Conservation (phyloP, 2,888 invertebrate genomes). For the Oscheius onirici region DNA sequence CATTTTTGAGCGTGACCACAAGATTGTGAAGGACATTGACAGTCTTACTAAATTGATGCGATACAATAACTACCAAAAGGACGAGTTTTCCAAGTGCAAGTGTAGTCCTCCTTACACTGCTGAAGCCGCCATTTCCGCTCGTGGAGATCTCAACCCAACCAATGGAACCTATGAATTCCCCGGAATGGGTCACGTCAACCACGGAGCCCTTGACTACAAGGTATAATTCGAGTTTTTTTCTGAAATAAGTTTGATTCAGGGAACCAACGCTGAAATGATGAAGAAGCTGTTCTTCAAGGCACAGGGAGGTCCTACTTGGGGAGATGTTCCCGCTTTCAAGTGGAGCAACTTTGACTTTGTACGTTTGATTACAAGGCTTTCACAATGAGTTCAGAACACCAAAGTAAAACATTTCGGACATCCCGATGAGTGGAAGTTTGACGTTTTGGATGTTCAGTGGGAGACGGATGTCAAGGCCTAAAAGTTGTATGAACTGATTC, state of each 20-base stretch:
- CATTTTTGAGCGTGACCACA: constrained; percentile 75
- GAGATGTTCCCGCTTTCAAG: constrained; percentile 79
- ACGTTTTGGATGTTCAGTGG: constrained; percentile 74
- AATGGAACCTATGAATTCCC: constrained; percentile 81
- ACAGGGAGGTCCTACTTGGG: constrained; percentile 76
- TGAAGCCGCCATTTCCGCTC: constrained; percentile 79
- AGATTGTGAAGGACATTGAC: constrained; percentile 76
- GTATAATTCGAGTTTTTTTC: no score
- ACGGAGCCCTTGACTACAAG: constrained; percentile 81
- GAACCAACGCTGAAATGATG: constrained; percentile 69
- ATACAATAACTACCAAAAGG: constrained; percentile 81
- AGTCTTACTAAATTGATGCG: constrained; percentile 77
- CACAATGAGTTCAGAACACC: constrained; percentile 41
- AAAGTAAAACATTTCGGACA: constrained; percentile 78
- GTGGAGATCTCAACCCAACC: constrained; percentile 80
- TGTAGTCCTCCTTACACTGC: constrained; percentile 81
- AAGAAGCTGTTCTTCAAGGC: constrained; percentile 76
- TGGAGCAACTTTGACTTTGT: constrained; percentile 81
- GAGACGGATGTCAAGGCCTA: constrained; percentile 57
- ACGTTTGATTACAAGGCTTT: constrained; percentile 20
- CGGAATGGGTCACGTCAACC: constrained; percentile 78
- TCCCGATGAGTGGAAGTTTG: constrained; percentile 82
- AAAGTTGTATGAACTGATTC: background rate
- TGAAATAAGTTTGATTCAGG: constrained; percentile 40
- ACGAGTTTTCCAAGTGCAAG: constrained; percentile 79